These are phyloP conservation scores for Mamestra configurata DNA, from an alignment of 1,140 invertebrate species.

Conservation along the genomic window DNA sequence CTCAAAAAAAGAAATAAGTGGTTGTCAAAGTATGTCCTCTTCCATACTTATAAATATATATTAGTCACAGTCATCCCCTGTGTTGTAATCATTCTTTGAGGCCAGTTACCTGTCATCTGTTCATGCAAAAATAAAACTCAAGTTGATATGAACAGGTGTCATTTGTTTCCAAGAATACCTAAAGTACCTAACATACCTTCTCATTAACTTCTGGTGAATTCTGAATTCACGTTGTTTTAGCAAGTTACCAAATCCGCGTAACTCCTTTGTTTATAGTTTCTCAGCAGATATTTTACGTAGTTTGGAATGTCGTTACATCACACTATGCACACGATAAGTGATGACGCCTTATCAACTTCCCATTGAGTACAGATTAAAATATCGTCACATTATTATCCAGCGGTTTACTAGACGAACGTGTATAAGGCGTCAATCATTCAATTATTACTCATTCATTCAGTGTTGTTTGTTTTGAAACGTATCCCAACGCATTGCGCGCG, in stretches of 20 bases:
- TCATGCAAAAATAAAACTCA: too few species aligned
- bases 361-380: conserved; percentile 67
- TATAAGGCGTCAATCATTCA: conserved; percentile 15
- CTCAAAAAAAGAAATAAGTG: too few species aligned
- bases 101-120: too few species aligned
- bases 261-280: neutral
- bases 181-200: too few species aligned
- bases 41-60: too few species aligned
- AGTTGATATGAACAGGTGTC: too few species aligned
- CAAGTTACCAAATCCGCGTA: neutral
- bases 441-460: neutral
- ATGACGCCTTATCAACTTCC: conserved; percentile 68
- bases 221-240: too few species aligned
- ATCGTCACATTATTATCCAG: conserved; percentile 35
- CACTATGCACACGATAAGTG: conserved; percentile 59
- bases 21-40: too few species aligned
- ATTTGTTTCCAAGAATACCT: too few species aligned
- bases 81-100: too few species aligned
- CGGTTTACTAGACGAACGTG: conserved; percentile 14
- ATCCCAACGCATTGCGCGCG: neutral
- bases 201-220: too few species aligned
- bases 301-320: conserved; percentile 73
- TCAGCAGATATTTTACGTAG: conserved; percentile 10
- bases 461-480: conserved; percentile 45
- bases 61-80: too few species aligned